Conservation (phyloP, 2,113 vertebrate genomes). For the Catharus bicknelli region DNA sequence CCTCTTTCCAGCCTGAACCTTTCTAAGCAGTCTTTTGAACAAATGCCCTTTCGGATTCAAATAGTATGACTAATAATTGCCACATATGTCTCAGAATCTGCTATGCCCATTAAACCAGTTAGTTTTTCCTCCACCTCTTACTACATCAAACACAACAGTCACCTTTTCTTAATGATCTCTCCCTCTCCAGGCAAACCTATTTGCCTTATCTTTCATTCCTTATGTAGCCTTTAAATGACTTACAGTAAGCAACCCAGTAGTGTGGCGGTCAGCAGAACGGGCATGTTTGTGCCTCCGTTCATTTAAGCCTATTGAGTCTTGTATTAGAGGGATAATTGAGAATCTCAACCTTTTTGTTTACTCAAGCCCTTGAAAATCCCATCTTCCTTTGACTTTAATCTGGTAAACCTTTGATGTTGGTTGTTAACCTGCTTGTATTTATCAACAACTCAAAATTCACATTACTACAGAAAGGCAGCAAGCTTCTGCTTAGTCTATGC, state of each 20-base stretch:
- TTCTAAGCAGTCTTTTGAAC: constrained; percentile 34
- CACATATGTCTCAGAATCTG: constrained; percentile 12
- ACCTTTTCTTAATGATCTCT: constrained; percentile 37
- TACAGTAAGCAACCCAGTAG: background rate
- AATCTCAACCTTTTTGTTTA: constrained; percentile 62
- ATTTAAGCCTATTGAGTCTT: constrained; percentile 56
- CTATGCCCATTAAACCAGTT: background rate
- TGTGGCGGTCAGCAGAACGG: background rate
- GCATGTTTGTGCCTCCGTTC: constrained; percentile 34
- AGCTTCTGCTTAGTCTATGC: background rate
- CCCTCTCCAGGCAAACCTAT: constrained; percentile 15
- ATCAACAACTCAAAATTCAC: constrained; percentile 41
- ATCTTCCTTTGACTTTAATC: constrained; percentile 66
- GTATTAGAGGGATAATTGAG: constrained; percentile 65
- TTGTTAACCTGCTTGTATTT: constrained; percentile 66
- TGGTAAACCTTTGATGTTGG: constrained; percentile 60
- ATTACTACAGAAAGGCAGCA: constrained; percentile 17
- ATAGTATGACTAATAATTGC: constrained; percentile 29
- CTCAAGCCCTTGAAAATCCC: constrained; percentile 55
- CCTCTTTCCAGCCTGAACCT: background rate
- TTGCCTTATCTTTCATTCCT: constrained; percentile 43
- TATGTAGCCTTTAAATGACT: background rate
- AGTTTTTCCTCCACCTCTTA: background rate
- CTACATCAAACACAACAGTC: constrained; percentile 1
- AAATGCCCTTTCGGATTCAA: background rate